Conservation (phyloP, 2,113 vertebrate genomes). For the Acrocephalus kingi region DNA sequence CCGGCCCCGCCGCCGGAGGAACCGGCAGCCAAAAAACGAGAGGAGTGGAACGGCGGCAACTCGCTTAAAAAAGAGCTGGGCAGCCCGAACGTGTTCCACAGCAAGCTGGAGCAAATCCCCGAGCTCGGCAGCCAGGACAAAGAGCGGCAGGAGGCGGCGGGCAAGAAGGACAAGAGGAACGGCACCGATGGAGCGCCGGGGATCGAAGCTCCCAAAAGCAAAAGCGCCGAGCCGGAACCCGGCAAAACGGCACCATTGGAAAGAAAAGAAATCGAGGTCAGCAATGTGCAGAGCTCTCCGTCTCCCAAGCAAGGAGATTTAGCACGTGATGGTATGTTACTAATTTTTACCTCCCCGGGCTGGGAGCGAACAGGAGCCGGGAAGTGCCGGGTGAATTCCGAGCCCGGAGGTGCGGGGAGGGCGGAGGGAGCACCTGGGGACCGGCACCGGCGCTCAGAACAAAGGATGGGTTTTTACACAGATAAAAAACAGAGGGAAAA, state of each 20-base stretch:
- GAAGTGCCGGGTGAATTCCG: not conserved
- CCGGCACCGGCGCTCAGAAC: not conserved
- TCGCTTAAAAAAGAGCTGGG: constrained; percentile 38
- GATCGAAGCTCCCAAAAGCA: constrained; percentile 5
- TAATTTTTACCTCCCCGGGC: constrained; percentile 64
- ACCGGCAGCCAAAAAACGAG: constrained; percentile 34
- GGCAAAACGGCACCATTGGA: constrained; percentile 43
- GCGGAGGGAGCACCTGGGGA: not conserved
- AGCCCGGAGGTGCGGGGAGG: not conserved
- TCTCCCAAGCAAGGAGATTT: constrained; percentile 47
- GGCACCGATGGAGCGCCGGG: not conserved
- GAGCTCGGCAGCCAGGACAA: constrained; percentile 57
- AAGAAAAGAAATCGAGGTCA: constrained; percentile 68
- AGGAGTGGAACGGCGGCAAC: not conserved
- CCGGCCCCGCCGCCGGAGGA: constrained; percentile 41
- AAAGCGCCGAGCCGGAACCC: constrained; percentile 40
- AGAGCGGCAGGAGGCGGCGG: constrained; percentile 36
- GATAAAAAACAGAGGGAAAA: not conserved
- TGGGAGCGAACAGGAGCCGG: not conserved
- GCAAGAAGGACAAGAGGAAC: not conserved
- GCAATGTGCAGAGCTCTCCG: constrained; percentile 12
- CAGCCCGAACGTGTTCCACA: constrained; percentile 35
- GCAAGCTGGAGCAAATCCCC: constrained; percentile 75
- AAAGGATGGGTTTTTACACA: not conserved
- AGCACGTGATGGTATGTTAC: constrained; percentile 75